Evolutionary conservation across 2,888 invertebrate species (phyloP).

Genomic region (Synanthedon tipuliformis): DNA sequence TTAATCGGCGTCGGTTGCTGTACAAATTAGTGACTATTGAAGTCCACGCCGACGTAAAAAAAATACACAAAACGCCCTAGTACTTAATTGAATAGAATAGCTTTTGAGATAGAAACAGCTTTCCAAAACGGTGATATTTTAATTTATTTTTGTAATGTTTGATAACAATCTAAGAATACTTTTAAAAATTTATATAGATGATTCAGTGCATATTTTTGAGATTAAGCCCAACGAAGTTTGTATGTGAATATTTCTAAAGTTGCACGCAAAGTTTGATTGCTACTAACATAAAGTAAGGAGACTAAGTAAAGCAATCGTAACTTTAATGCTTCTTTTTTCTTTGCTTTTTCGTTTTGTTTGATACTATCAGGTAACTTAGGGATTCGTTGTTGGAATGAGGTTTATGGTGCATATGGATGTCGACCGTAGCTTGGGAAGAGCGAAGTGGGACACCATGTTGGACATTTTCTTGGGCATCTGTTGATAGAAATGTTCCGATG

Average conservation of each 20-base stretch:
- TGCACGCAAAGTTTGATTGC: slow-evolving; percentile 8
- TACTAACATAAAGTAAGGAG: too few relatives aligned
- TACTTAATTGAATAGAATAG: too few relatives aligned
- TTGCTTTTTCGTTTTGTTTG: slow-evolving; percentile 20
- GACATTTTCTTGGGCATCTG: slow-evolving; percentile 24
- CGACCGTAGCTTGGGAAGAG: slow-evolving; percentile 43
- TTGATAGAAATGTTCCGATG: slow-evolving; percentile 6
- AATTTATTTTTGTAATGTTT: too few relatives aligned
- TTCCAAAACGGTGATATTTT: too few relatives aligned
- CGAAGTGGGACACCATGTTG: slow-evolving; percentile 36
- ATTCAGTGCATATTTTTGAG: slow-evolving; percentile 12
- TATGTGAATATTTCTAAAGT: slow-evolving; percentile 25
- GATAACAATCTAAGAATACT: too few relatives aligned
- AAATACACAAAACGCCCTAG: too few relatives aligned
- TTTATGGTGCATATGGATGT: slow-evolving; percentile 32
- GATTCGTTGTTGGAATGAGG: slow-evolving; percentile 10
- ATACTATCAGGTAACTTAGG: slow-evolving; percentile 34
- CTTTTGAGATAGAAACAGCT: too few relatives aligned
- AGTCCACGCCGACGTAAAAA: too few relatives aligned
- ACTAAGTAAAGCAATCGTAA: too few relatives aligned
- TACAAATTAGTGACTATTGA: too few relatives aligned
- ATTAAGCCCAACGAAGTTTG: slow-evolving; percentile 11
- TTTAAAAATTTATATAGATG: slow-evolving; percentile 5
- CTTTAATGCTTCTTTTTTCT: slow-evolving; percentile 16
- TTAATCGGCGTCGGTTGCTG: too few relatives aligned